Evolutionary conservation across 2,113 vertebrate genomes (phyloP).

Genomic region (Antechinus stuartii): DNA sequence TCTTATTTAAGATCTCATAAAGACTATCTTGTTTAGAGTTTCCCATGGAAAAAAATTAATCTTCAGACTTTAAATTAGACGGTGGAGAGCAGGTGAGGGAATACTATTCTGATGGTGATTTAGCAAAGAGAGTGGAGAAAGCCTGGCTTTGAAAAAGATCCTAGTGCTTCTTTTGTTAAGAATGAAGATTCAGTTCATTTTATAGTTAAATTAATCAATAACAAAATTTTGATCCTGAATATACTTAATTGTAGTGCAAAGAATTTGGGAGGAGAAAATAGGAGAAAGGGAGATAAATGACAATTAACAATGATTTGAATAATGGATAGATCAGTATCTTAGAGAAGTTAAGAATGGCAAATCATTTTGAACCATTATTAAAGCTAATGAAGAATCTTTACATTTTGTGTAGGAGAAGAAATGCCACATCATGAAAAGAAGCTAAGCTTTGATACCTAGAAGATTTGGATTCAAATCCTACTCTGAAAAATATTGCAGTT

Average conservation of each 20-base stretch:
- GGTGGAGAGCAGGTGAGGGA: background rate
- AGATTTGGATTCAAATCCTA: background rate
- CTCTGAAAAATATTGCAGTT: background rate
- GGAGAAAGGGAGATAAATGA: background rate
- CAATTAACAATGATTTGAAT: background rate
- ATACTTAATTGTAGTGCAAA: constrained; percentile 33
- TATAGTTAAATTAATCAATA: constrained; percentile 17
- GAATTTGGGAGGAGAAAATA: constrained; percentile 22
- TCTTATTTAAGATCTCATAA: background rate
- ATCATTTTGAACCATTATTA: constrained; percentile 21
- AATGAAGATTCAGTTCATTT: background rate
- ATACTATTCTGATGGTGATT: background rate
- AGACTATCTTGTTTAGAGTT: background rate
- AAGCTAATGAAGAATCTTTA: constrained; percentile 17
- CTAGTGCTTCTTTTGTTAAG: constrained; percentile 1
- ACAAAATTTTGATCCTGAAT: constrained; percentile 3
- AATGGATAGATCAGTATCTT: background rate
- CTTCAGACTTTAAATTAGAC: background rate
- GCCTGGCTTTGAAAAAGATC: background rate
- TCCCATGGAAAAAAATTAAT: background rate
- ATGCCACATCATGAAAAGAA: background rate
- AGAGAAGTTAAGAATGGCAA: constrained; percentile 11
- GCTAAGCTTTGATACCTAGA: background rate
- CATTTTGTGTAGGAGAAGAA: background rate
- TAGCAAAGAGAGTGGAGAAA: constrained; percentile 11